Percentiles rank a stretch among this genome's conserved stretches.
Evolutionary conservation across 2,888 invertebrate genomes (phyloP).

Genomic region (Caradrina clavipalpis): DNA sequence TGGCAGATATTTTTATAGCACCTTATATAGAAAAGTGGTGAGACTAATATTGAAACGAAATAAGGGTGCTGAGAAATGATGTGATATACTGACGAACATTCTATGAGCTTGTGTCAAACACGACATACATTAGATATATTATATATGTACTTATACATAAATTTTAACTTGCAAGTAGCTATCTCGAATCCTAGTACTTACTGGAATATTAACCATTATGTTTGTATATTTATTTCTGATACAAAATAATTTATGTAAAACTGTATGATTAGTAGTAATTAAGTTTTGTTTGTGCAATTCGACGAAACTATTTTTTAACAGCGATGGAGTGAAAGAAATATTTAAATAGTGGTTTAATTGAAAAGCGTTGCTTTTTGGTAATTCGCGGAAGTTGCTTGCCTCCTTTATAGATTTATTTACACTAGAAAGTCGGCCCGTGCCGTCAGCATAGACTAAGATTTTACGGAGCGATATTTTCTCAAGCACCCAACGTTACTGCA

Average conservation of each 20-base stretch:
- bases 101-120: constrained; percentile 37
- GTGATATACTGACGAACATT: constrained; percentile 40
- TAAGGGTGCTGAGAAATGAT: constrained; percentile 34
- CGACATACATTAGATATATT: constrained; percentile 4
- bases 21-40: background rate
- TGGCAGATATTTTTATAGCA: too few relatives aligned
- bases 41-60: background rate
- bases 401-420: too few relatives aligned
- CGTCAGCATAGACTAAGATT: too few relatives aligned
- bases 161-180: background rate
- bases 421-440: too few relatives aligned
- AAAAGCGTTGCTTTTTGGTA: background rate
- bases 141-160: background rate
- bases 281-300: too few relatives aligned
- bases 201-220: background rate
- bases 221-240: background rate
- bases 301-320: background rate
- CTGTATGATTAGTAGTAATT: too few relatives aligned
- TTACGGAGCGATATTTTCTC: too few relatives aligned
- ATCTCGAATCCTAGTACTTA: constrained; percentile 7
- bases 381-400: background rate
- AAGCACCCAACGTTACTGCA: too few relatives aligned
- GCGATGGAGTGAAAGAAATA: background rate
- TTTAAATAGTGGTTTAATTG: background rate
- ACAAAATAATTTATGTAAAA: background rate